Conservation (phyloP, 2,113 vertebrate genomes). For the Candoia aspera region DNA sequence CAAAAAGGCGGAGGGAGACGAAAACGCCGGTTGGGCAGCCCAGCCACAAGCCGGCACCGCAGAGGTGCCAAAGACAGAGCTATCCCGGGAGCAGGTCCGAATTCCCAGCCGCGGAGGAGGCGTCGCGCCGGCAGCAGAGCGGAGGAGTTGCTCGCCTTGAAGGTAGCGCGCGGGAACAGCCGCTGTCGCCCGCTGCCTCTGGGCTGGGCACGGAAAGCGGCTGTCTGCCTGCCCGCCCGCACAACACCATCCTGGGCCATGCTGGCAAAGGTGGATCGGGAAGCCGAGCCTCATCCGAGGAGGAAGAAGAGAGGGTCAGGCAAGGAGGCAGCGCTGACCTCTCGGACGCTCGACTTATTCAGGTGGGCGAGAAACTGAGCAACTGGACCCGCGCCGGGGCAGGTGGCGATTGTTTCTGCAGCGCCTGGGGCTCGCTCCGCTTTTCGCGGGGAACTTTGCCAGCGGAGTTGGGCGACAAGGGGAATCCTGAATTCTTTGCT, state of each 20-base stretch:
- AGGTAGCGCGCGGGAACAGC: neutral
- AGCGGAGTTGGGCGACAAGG: neutral
- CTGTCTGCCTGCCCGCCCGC: neutral
- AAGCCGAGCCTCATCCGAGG: neutral
- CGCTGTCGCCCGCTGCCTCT: neutral
- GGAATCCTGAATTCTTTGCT: neutral
- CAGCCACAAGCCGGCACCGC: neutral
- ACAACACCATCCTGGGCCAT: neutral
- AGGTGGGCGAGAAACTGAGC: neutral
- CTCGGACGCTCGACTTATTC: neutral
- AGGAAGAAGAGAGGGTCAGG: slow-evolving; percentile 7
- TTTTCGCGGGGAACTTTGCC: slow-evolving; percentile 6
- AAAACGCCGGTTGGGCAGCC: neutral
- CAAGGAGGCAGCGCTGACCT: neutral
- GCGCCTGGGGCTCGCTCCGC: neutral
- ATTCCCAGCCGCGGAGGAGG: neutral
- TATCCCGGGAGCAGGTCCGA: neutral
- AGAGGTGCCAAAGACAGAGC: neutral
- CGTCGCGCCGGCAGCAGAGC: no score
- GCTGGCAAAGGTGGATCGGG: neutral
- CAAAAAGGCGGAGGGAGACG: neutral
- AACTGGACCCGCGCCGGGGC: neutral
- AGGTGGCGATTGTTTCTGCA: neutral
- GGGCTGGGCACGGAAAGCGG: no score
- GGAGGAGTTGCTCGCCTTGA: neutral